phyloP scores from a whole-genome alignment of 2,113 vertebrate species.

The Colaptes auratus region DNA sequence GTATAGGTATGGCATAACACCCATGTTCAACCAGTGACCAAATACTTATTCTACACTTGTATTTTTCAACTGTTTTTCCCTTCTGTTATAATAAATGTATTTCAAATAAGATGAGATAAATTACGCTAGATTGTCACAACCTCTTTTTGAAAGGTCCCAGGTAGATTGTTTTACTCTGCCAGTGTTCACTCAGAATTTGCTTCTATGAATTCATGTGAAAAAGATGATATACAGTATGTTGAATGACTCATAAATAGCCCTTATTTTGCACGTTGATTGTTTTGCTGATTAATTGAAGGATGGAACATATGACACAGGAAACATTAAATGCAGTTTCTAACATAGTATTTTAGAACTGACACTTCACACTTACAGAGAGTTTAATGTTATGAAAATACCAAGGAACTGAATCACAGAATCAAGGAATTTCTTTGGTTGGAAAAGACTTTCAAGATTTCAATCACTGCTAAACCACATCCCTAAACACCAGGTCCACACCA shows the following conservation, averaged over 20 bases:
- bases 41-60: slow-evolving; percentile 46
- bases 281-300: neutral
- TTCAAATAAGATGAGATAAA: slow-evolving; percentile 13
- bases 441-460: too few species aligned
- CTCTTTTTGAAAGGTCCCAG: neutral
- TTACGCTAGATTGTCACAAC: neutral
- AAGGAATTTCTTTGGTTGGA: too few species aligned
- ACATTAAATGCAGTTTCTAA: neutral
- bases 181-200: neutral
- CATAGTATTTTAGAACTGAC: neutral
- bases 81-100: slow-evolving; percentile 36
- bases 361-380: neutral
- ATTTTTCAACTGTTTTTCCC: slow-evolving; percentile 15
- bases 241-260: neutral
- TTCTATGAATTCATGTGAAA: neutral
- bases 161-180: neutral
- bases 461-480: too few species aligned
- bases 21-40: slow-evolving; percentile 38
- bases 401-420: neutral
- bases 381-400: neutral
- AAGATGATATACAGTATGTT: neutral
- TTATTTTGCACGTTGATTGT: neutral
- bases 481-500: too few species aligned
- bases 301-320: neutral
- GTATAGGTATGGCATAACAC: slow-evolving; percentile 1